Conservation (phyloP, 2,113 vertebrate species). For the Coryphaenoides rupestris region DNA sequence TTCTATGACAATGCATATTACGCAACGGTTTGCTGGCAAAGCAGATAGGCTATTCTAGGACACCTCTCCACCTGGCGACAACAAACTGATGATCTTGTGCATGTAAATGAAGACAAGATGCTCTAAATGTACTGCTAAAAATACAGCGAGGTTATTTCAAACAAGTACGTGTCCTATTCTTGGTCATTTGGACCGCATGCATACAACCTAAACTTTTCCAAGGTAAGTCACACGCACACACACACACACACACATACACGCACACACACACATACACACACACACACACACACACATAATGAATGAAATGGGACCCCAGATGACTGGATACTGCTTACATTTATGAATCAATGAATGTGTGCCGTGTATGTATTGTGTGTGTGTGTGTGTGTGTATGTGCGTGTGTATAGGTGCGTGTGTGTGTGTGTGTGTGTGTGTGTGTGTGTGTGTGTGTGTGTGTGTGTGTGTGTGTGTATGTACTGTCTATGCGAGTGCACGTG, state of each 20-base stretch:
- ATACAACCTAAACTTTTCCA: too few relatives aligned
- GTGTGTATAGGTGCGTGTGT: too few relatives aligned
- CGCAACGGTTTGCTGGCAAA: conserved; percentile 24
- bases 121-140: conserved; percentile 9
- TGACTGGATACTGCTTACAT: too few relatives aligned
- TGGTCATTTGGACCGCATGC: too few relatives aligned
- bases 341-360: too few relatives aligned
- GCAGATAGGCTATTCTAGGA: conserved; percentile 38
- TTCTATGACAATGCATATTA: conserved; percentile 1
- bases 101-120: conserved; percentile 11
- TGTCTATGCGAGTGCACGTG: conserved; percentile 11
- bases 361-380: too few relatives aligned
- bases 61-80: conserved; percentile 27
- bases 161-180: too few relatives aligned
- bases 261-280: background rate
- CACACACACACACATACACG: background rate
- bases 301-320: too few relatives aligned
- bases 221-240: too few relatives aligned
- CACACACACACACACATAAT: background rate
- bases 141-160: background rate
- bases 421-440: too few relatives aligned
- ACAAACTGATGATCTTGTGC: conserved; percentile 19
- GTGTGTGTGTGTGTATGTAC: background rate
- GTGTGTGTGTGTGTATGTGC: too few relatives aligned
- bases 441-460: background rate